Conservation (phyloP, 2,113 vertebrate species). For the Cyanoramphus novaezelandiae region DNA sequence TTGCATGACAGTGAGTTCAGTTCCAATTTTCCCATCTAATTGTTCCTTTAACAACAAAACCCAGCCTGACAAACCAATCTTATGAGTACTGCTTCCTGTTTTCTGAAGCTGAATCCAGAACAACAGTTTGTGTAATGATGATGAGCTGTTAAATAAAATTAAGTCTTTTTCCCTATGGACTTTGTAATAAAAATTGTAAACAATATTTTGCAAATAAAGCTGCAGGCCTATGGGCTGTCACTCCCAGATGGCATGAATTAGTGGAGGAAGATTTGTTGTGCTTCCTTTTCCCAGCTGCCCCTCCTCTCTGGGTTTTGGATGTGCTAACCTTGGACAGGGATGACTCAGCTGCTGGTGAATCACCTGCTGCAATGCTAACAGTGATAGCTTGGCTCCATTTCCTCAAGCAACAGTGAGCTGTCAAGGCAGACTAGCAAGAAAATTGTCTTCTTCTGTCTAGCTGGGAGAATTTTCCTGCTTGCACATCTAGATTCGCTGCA, state of each 20-base stretch:
- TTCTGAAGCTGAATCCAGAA: constrained; percentile 28
- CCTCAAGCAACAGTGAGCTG: background rate
- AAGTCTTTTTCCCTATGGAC: constrained; percentile 2
- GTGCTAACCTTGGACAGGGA: background rate
- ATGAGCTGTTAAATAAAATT: constrained; percentile 49
- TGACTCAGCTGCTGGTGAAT: constrained; percentile 56
- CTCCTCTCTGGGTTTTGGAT: background rate
- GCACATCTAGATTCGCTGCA: background rate
- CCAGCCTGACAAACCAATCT: background rate
- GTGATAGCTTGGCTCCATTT: background rate
- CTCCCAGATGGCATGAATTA: constrained; percentile 52
- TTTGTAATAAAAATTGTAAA: constrained; percentile 28
- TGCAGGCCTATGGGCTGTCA: background rate
- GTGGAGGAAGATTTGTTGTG: background rate
- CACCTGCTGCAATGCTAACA: constrained; percentile 49
- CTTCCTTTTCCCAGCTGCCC: background rate
- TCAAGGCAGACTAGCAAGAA: background rate
- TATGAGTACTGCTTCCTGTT: constrained; percentile 35
- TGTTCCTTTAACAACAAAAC: background rate
- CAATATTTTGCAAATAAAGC: constrained; percentile 5
- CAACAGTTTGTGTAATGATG: constrained; percentile 31
- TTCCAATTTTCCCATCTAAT: constrained; percentile 10
- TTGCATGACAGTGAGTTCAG: background rate
- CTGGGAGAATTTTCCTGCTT: background rate
- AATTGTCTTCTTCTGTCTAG: background rate